A percentile compares a stretch with the other conserved stretches of the same genome.
These are phyloP conservation scores for Anolis sagrei DNA, from an alignment of 2,113 vertebrate genomes.

Conservation along the genomic window DNA sequence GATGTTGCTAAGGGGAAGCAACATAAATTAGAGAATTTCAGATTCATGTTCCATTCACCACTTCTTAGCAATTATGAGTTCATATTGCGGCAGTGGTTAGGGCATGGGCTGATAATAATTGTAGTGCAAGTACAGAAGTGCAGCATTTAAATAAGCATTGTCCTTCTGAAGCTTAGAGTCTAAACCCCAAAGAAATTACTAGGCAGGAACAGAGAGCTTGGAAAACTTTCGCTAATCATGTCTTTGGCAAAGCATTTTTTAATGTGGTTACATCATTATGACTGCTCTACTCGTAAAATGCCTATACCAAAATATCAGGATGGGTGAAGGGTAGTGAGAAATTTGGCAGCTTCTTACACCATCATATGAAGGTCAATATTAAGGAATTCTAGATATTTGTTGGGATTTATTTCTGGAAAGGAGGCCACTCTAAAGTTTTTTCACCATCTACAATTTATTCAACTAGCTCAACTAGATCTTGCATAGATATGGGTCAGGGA, in stretches of 20 bases:
- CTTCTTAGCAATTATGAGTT: neutral
- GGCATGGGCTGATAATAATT: neutral
- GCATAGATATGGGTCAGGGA: neutral
- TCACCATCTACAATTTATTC: neutral
- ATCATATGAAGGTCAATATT: neutral
- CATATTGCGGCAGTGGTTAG: neutral
- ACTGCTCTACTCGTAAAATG: neutral
- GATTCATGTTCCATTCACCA: constrained; percentile 1
- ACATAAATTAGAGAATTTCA: neutral
- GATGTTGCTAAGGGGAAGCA: constrained; percentile 32
- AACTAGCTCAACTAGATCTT: constrained; percentile 7
- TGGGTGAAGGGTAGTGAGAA: neutral
- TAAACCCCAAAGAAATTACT: constrained; percentile 23
- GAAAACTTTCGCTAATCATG: constrained; percentile 13
- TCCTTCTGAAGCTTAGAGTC: constrained; percentile 7
- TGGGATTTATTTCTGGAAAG: neutral
- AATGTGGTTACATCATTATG: constrained; percentile 14
- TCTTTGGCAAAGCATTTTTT: neutral
- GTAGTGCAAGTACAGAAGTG: constrained; percentile 2
- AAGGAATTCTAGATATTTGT: neutral
- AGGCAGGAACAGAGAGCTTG: neutral
- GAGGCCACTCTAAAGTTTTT: neutral
- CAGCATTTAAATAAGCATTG: constrained; percentile 8
- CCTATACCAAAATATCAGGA: neutral
- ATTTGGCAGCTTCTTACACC: constrained; percentile 9